A percentile compares a stretch with the other conserved stretches of the same genome.
phyloP scores from a whole-genome alignment of 2,113 vertebrate genomes.

The Pseudolaguvia tuberculata region DNA sequence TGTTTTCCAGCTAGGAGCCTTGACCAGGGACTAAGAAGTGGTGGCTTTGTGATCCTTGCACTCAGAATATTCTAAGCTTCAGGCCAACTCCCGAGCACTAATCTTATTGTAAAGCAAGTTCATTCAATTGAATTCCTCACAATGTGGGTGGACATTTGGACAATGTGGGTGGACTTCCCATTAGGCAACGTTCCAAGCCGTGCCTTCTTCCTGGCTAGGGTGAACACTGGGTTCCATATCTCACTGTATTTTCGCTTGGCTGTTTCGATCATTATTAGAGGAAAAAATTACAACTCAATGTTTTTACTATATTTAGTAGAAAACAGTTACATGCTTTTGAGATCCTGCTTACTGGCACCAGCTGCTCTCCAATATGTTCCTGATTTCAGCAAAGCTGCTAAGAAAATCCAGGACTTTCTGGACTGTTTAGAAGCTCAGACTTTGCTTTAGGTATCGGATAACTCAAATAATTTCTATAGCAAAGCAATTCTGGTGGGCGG shows the following conservation, averaged over 20 bases:
- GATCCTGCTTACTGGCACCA: constrained; percentile 41
- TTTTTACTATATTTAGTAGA: constrained; percentile 30
- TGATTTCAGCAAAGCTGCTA: constrained; percentile 25
- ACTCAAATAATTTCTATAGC: no score
- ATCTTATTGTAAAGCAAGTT: no score
- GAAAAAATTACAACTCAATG: constrained; percentile 33
- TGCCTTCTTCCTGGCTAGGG: not conserved
- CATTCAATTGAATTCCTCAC: no score
- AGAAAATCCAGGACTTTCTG: constrained; percentile 37
- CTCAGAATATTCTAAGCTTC: no score
- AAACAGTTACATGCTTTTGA: constrained; percentile 49
- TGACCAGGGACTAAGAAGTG: no score
- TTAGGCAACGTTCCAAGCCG: constrained; percentile 7
- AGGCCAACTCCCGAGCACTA: no score
- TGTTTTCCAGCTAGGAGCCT: no score
- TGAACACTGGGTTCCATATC: not conserved
- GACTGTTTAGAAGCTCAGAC: constrained; percentile 29
- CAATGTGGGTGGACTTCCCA: constrained; percentile 3
- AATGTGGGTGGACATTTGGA: not conserved
- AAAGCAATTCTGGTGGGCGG: no score
- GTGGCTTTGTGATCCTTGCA: no score
- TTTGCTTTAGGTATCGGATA: constrained; percentile 12
- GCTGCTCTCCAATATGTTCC: constrained; percentile 53
- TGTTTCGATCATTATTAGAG: constrained; percentile 13
- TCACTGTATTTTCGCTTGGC: not conserved